Evolutionary conservation across 2,888 invertebrate genomes (phyloP).

Genomic region (Leptinotarsa peninsularis): DNA sequence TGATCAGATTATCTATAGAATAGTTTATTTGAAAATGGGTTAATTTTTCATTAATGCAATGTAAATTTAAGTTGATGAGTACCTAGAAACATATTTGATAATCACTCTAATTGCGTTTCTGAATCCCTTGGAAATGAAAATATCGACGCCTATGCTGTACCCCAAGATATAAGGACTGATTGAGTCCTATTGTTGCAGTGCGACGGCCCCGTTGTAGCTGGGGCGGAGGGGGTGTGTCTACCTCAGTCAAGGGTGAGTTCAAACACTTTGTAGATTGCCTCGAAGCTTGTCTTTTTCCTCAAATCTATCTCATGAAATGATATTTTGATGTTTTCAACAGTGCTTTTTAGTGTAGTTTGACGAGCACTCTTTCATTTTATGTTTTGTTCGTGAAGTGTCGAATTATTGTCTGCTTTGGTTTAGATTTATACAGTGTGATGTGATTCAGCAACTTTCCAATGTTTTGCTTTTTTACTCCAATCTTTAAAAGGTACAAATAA

Average conservation of each 20-base stretch:
- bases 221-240: slow-evolving; percentile 64
- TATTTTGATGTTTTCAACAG: slow-evolving; percentile 30
- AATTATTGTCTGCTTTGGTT: not conserved
- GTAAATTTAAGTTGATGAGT: too few relatives aligned
- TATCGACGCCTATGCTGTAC: slow-evolving; percentile 9
- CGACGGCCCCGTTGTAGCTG: slow-evolving; percentile 63
- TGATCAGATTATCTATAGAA: too few relatives aligned
- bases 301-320: slow-evolving; percentile 24
- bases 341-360: slow-evolving; percentile 34
- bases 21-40: too few relatives aligned
- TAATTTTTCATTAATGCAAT: too few relatives aligned
- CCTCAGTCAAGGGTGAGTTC: slow-evolving; percentile 65
- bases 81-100: too few relatives aligned
- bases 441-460: too few relatives aligned
- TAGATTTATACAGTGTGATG: not conserved
- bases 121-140: not conserved
- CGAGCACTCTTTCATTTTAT: slow-evolving; percentile 19
- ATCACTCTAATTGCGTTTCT: not conserved
- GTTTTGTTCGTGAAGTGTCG: not conserved
- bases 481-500: too few relatives aligned
- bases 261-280: slow-evolving; percentile 41
- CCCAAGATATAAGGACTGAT: slow-evolving; percentile 38
- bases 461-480: too few relatives aligned
- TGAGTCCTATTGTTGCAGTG: slow-evolving; percentile 60
- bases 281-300: slow-evolving; percentile 31